These are phyloP conservation scores for Synaphobranchus kaupii DNA, from an alignment of 2,797 vertebrate species.

Conservation along the genomic window DNA sequence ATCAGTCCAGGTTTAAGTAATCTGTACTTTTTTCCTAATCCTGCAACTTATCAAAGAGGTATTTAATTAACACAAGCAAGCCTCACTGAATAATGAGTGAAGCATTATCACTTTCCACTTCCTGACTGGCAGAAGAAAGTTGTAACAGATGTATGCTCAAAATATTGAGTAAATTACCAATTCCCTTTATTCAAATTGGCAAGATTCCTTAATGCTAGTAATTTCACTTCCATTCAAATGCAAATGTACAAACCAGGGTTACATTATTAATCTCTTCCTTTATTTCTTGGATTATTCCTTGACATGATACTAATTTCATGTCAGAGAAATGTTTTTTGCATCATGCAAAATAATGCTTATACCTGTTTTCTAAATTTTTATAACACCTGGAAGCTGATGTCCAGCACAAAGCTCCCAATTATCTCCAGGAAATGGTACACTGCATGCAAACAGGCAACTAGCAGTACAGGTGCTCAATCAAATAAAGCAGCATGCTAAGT, in stretches of 20 bases:
- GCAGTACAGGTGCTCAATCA: neutral
- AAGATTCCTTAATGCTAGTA: neutral
- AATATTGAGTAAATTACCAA: neutral
- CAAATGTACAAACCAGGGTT: neutral
- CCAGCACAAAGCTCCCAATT: conserved; percentile 2
- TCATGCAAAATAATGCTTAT: neutral
- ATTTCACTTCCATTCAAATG: neutral
- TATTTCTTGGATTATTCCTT: neutral
- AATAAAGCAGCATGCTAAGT: neutral
- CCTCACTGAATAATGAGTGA: conserved; percentile 40
- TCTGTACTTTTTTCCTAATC: conserved; percentile 38
- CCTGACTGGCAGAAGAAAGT: conserved; percentile 2
- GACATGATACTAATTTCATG: neutral
- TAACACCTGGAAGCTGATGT: neutral
- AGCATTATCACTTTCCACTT: conserved; percentile 33
- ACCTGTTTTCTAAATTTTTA: neutral
- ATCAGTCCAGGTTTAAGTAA: conserved; percentile 41
- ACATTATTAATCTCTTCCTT: neutral
- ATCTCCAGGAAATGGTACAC: neutral
- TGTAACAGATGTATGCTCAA: neutral
- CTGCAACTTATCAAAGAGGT: conserved; percentile 48
- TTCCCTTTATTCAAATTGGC: neutral
- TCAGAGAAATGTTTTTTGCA: neutral
- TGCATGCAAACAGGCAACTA: neutral
- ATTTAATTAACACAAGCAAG: conserved; percentile 51